Conservation (phyloP, 2,113 vertebrate species). For the Saguinus midas region DNA sequence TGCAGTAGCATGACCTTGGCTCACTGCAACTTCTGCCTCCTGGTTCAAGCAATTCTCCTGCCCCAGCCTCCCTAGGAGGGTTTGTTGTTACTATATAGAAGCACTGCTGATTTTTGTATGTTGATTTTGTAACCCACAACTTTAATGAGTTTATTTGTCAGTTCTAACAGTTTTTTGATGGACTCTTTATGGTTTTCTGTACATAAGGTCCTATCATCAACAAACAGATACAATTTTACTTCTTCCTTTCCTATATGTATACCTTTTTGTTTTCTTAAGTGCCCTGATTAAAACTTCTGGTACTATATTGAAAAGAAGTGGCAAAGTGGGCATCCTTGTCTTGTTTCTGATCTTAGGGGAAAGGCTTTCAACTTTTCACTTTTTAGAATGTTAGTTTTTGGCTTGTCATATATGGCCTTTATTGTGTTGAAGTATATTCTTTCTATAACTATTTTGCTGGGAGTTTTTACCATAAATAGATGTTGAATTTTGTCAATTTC, state of each 20-base stretch:
- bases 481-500: background rate
- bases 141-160: background rate
- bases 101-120: background rate
- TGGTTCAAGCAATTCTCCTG: too few species aligned
- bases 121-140: background rate
- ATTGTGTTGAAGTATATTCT: background rate
- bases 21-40: too few species aligned
- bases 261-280: background rate
- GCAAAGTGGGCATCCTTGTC: background rate
- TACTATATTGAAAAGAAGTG: background rate
- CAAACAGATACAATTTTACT: background rate
- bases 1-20: too few species aligned
- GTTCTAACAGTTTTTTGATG: background rate
- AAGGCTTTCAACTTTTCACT: background rate
- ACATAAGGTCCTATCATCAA: background rate
- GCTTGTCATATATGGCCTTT: background rate
- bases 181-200: background rate
- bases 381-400: background rate
- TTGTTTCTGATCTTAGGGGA: background rate
- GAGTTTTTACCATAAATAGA: background rate
- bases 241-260: background rate
- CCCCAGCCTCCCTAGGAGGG: too few species aligned
- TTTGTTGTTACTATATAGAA: background rate
- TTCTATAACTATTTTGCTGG: background rate
- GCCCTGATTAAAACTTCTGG: background rate